A percentile compares a stretch with the other conserved stretches of the same genome.
These are phyloP conservation scores for Anorthoa munda DNA, from an alignment of 2,888 invertebrate genomes.

Conservation along the genomic window DNA sequence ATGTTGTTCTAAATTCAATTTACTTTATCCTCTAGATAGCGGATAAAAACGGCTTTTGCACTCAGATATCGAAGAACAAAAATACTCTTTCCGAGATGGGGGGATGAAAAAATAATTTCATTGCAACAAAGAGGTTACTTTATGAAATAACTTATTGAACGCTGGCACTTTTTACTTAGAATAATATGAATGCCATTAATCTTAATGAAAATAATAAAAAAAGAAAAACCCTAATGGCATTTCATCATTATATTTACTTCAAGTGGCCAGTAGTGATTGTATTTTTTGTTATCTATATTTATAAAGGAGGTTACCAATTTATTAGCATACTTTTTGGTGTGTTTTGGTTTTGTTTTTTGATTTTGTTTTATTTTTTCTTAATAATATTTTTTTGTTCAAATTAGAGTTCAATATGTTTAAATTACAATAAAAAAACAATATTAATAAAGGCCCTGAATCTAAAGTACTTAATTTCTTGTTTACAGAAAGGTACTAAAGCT, in stretches of 20 bases:
- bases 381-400: too few species aligned
- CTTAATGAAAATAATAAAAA: background rate
- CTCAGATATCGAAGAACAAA: too few species aligned
- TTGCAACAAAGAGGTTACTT: background rate
- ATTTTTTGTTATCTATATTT: slow-evolving; percentile 1
- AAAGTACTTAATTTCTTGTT: background rate
- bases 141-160: background rate
- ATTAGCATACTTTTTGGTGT: too few species aligned
- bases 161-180: background rate
- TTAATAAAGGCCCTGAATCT: background rate
- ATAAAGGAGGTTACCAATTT: background rate
- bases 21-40: too few species aligned
- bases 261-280: background rate
- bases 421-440: too few species aligned
- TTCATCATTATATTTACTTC: background rate
- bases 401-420: too few species aligned
- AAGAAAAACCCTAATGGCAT: background rate
- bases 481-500: background rate
- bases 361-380: too few species aligned
- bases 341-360: too few species aligned
- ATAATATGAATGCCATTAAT: background rate
- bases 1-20: too few species aligned
- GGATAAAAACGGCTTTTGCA: too few species aligned
- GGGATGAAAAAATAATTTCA: background rate
- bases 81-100: too few species aligned